Evolutionary conservation across 2,888 invertebrate genomes (phyloP), one percentile per base, ranked within the genome.

Genomic region (Eurytoma californica): DNA sequence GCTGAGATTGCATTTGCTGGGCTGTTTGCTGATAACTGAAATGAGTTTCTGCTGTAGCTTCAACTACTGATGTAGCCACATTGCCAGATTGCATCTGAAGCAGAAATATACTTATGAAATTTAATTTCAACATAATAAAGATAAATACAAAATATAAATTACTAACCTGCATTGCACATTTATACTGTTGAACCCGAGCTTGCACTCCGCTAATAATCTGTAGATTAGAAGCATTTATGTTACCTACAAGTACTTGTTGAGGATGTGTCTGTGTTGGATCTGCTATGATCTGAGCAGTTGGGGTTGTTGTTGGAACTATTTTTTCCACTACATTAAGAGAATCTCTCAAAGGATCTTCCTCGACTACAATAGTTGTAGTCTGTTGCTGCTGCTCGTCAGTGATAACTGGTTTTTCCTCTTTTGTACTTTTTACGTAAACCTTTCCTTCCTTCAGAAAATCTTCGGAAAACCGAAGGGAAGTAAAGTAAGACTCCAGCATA

Each of bases 401-500:
- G 18, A 87, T 86, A 14, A 85, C 84, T 0, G 84, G 68, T 0
- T 87, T 73, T 77, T 86, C 84, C 51, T 88, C 89, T 58, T 87
- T 88, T 3, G 84, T 88, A 55, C 84, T 90, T 79, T 90, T 90
- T 24, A 90, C 90, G 61, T 90, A 90, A 49, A 90, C 92, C 89
- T 93, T 94, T 72, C 93, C 94, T 53, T 93, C 93, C 82, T 92
- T 92, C 79, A 93, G 91, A 83, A 93, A 92, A 76, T 94, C 93
- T 39, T 93, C 93, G 0, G 93, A 93, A 83, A 92, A 92, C 79
- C 92, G 89, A 72, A 93, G 89, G 51, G 93, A 92, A 68, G 93
- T 93, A 49, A 94, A 92, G 86, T 94, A 94, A 80, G 93, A 93
- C 77, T 92, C 93, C 9, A 94, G 88, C 94, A 94, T 94, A 18